These are phyloP conservation scores for Thelaira solivaga DNA, from an alignment of 2,888 invertebrate species.

Conservation along the genomic window DNA sequence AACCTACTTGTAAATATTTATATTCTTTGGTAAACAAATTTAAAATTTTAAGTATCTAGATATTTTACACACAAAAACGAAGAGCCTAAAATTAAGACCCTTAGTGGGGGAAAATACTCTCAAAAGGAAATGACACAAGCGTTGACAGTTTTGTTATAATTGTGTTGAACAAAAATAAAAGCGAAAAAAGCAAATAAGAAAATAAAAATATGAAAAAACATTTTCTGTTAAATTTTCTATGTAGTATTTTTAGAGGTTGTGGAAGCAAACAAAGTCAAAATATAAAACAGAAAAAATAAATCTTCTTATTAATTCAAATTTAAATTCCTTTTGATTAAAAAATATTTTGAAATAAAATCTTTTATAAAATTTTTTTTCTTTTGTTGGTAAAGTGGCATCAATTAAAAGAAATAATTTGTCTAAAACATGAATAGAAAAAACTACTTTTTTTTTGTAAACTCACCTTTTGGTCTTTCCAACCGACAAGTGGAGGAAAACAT, in stretches of 20 bases:
- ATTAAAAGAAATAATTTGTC: too few species aligned
- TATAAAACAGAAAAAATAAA: not conserved
- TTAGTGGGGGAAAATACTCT: not conserved
- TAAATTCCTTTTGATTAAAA: not conserved
- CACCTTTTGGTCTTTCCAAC: constrained; percentile 90
- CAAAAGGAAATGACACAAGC: not conserved
- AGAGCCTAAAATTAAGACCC: constrained; percentile 2
- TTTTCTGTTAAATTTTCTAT: too few species aligned
- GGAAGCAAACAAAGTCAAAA: not conserved
- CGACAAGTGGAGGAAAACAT: constrained; percentile 96
- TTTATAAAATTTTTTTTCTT: too few species aligned
- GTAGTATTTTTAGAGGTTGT: not conserved
- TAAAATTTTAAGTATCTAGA: not conserved
- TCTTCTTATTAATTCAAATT: not conserved
- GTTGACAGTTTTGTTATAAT: constrained; percentile 45
- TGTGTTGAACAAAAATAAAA: constrained; percentile 4
- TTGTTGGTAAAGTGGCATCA: too few species aligned
- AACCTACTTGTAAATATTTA: constrained; percentile 25
- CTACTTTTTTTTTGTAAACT: constrained; percentile 66
- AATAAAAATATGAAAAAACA: too few species aligned
- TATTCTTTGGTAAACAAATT: not conserved
- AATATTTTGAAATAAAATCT: too few species aligned
- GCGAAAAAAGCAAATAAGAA: too few species aligned
- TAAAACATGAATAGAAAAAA: not conserved
- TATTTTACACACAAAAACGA: constrained; percentile 23